phyloP scores from a whole-genome alignment of 2,113 vertebrate species.

The Syngnathus typhle region DNA sequence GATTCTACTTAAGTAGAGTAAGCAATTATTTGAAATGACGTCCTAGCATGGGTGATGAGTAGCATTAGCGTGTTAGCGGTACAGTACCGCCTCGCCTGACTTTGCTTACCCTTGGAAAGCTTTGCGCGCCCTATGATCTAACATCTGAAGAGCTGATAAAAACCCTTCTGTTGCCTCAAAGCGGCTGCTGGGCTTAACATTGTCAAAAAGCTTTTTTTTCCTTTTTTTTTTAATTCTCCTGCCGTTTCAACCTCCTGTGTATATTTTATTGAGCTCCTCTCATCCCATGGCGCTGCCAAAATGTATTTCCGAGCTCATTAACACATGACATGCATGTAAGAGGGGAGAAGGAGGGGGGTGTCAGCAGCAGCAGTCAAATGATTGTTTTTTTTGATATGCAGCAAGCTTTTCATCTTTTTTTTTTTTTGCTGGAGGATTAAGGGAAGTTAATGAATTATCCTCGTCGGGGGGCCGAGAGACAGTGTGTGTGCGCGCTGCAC shows the following conservation, averaged over 20 bases:
- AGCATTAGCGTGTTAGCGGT: conserved; percentile 30
- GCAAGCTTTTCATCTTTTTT: conserved; percentile 70
- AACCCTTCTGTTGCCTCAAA: conserved; percentile 74
- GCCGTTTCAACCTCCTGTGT: conserved; percentile 75
- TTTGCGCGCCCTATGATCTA: conserved; percentile 72
- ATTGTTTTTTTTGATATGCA: conserved; percentile 68
- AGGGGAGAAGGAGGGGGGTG: neutral
- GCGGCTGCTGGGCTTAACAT: conserved; percentile 77
- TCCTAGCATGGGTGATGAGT: neutral
- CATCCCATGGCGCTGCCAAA: conserved; percentile 71
- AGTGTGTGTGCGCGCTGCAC: conserved; percentile 56
- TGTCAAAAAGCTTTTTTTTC: conserved; percentile 73
- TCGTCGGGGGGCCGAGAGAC: conserved; percentile 61
- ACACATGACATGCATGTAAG: conserved; percentile 52
- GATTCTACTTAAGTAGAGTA: neutral
- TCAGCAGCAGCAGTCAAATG: conserved; percentile 57
- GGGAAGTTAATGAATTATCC: conserved; percentile 71
- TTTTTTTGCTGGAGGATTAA: conserved; percentile 65
- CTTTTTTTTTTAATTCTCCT: conserved; percentile 58
- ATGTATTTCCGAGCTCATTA: conserved; percentile 78
- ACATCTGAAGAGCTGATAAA: conserved; percentile 80
- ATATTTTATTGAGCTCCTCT: conserved; percentile 80
- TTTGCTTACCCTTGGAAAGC: conserved; percentile 80
- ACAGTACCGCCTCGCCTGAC: conserved; percentile 73
- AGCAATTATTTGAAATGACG: neutral